Conservation (phyloP, 1,140 invertebrate species). For the Euschistus heros region DNA sequence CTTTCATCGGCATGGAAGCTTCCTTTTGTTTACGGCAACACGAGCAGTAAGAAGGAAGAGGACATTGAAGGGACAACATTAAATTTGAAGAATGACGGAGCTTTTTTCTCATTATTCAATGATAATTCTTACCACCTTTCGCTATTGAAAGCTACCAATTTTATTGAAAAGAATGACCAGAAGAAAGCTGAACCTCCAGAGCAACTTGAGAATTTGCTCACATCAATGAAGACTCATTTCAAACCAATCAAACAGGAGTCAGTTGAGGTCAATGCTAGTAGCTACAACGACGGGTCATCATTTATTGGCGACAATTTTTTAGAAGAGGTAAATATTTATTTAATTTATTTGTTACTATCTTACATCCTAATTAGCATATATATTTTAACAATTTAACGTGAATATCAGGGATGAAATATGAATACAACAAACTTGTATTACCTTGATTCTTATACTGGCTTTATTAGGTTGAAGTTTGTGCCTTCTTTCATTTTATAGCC, state of each 20-base stretch:
- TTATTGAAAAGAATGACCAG: not conserved
- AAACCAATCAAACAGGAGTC: conserved; percentile 52
- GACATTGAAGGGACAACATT: conserved; percentile 27
- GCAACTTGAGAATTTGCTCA: conserved; percentile 52
- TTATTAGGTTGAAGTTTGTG: no score
- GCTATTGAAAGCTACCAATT: not conserved
- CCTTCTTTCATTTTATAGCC: no score
- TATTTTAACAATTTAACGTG: no score
- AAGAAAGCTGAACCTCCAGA: conserved; percentile 20
- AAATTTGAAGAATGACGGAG: conserved; percentile 22
- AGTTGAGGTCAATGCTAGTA: conserved; percentile 32
- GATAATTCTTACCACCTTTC: conserved; percentile 13
- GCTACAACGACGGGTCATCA: conserved; percentile 29
- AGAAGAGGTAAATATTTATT: conserved; percentile 12
- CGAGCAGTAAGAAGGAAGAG: conserved; percentile 29
- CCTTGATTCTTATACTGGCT: no score
- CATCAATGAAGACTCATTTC: conserved; percentile 61
- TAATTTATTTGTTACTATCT: no score
- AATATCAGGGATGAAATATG: no score
- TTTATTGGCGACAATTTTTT: conserved; percentile 19
- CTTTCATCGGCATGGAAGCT: conserved; percentile 21
- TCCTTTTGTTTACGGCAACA: conserved; percentile 23
- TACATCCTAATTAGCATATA: no score
- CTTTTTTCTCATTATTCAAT: conserved; percentile 27
- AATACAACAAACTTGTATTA: no score